Evolutionary conservation across 1,140 invertebrate genomes (phyloP), one percentile per base, ranked within the genome.

Genomic region (Apis cerana): DNA sequence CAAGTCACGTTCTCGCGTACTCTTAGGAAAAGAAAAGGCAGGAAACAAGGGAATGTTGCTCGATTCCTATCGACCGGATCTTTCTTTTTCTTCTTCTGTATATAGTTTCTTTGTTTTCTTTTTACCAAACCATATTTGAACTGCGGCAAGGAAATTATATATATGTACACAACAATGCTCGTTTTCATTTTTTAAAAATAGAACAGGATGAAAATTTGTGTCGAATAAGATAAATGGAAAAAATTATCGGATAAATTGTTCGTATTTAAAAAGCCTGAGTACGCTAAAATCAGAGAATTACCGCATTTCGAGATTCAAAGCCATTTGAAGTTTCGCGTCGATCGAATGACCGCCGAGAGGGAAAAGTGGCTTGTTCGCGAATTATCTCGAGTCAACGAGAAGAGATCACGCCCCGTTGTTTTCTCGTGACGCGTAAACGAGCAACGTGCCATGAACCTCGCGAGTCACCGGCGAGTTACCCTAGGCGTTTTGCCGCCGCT

Each of bases 381-480:
- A 75, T 75, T 75, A 75, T 27, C 48, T 52, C 59, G 74, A 75
- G 33, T 50, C 43, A 19, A 17, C 70, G 56, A 33, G 43, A 61
- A 8, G 43, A 61, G 72, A 48, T 23, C 21, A 7, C 21, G 17
- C 5, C 13, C 10, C 19, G 27, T 68, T 65, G 75, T 59, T 68
- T 27, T 4, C 52, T 54, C 67, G 68, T 71, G 67, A n/a, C 68
- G 48, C 23, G 58, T 56, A 62, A 56, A 74, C 69, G 78, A 62
- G 33, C 76, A 33, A 17, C 27, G 50, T 54, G n/a, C 27, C n/a
- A 13, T 13, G 43, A 54, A n/a, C 9, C 23, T 43, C 33, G 33
- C 74, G 27, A 21, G 52, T 48, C 64, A 78, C 48, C 54, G 52
- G 17, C 54, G 23, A 52, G 67, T 59, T 79, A 78, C 67, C 67